phyloP scores from a whole-genome alignment of 2,797 vertebrate genomes.

The Sebastes melanostomus region DNA sequence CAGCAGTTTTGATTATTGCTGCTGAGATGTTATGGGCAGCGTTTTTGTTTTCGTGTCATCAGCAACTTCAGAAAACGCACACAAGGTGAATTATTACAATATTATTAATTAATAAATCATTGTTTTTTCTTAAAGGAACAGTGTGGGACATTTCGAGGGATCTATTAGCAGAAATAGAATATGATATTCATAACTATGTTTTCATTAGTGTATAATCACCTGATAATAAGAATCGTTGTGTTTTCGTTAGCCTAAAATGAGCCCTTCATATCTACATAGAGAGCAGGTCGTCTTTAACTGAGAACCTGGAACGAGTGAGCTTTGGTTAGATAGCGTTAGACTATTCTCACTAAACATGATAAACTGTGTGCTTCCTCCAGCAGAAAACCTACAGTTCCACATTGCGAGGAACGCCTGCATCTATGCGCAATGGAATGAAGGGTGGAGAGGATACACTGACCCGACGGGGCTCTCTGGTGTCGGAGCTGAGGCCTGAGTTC shows the following conservation, averaged over 20 bases:
- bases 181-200: too few species aligned
- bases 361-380: slow-evolving; percentile 11
- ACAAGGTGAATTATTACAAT: slow-evolving; percentile 1
- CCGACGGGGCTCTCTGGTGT: slow-evolving; percentile 88
- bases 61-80: background rate
- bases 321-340: background rate
- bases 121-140: background rate
- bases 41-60: background rate
- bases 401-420: slow-evolving; percentile 81
- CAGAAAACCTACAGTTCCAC: slow-evolving; percentile 94
- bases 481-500: slow-evolving; percentile 84
- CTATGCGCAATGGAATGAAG: slow-evolving; percentile 85
- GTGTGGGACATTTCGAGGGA: too few species aligned
- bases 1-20: slow-evolving; percentile 10
- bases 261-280: too few species aligned
- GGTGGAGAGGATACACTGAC: slow-evolving; percentile 80
- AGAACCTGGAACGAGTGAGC: background rate
- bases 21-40: background rate
- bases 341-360: background rate
- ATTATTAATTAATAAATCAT: background rate
- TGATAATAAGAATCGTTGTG: too few species aligned
- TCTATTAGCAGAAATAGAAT: too few species aligned
- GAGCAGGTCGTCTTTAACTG: background rate
- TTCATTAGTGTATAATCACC: too few species aligned
- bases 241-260: too few species aligned